Percentiles rank a stretch among this genome's conserved stretches.
Evolutionary conservation across 2,888 invertebrate species (phyloP).

Genomic region (Xylota segnis): DNA sequence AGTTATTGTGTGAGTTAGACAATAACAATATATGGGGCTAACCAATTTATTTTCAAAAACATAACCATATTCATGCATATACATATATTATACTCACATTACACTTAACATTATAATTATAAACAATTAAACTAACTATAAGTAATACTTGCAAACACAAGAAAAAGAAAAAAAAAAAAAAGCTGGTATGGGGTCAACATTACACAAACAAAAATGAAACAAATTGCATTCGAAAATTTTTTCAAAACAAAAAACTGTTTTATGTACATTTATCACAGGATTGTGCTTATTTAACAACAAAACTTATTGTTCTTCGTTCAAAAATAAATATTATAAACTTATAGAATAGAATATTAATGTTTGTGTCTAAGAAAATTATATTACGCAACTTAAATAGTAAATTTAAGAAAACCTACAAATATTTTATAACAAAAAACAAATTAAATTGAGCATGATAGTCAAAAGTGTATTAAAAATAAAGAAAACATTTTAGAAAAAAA

Average conservation of each 20-base stretch:
- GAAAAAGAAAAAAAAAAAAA: slow-evolving; percentile 79
- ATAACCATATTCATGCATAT: slow-evolving; percentile 17
- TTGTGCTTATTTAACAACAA: slow-evolving; percentile 37
- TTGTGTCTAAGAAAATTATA: neutral
- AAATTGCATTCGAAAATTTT: slow-evolving; percentile 55
- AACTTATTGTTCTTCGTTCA: neutral
- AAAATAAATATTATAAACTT: neutral
- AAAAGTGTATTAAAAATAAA: slow-evolving; percentile 45
- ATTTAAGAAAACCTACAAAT: slow-evolving; percentile 1
- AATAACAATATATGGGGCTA: slow-evolving; percentile 80
- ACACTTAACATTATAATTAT: slow-evolving; percentile 33
- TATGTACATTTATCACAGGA: slow-evolving; percentile 66
- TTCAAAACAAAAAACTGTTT: slow-evolving; percentile 39
- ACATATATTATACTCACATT: slow-evolving; percentile 38
- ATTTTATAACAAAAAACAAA: slow-evolving; percentile 39
- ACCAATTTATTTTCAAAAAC: slow-evolving; percentile 37
- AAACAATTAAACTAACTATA: slow-evolving; percentile 25
- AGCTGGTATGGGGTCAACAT: slow-evolving; percentile 85
- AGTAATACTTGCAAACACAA: slow-evolving; percentile 35
- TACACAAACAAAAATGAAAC: slow-evolving; percentile 42
- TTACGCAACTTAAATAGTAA: slow-evolving; percentile 12
- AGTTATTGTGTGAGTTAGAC: slow-evolving; percentile 84
- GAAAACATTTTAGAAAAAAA: slow-evolving; percentile 18
- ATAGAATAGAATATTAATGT: neutral
- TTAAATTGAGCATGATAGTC: slow-evolving; percentile 66